These are phyloP conservation scores for Deilephila porcellus DNA, from an alignment of 2,888 invertebrate species.

Conservation along the genomic window DNA sequence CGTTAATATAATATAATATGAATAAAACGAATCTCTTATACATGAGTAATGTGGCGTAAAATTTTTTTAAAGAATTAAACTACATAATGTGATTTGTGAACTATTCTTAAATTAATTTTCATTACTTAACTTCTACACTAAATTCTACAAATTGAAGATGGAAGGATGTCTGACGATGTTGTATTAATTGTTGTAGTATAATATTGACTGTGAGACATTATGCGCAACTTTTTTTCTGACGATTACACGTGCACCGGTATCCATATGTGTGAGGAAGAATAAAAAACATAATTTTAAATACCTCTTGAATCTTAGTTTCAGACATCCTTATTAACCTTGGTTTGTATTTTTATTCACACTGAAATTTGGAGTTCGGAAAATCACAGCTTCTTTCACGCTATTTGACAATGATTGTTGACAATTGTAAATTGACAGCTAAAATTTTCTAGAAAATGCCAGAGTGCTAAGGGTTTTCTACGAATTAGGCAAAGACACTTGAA, in stretches of 20 bases:
- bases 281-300: constrained; percentile 40
- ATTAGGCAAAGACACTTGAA: not conserved
- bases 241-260: not conserved
- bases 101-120: too few species aligned
- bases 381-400: not conserved
- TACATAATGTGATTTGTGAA: too few species aligned
- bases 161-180: too few species aligned
- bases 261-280: not conserved
- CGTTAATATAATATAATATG: too few species aligned
- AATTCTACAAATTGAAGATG: too few species aligned
- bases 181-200: too few species aligned
- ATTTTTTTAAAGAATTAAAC: too few species aligned
- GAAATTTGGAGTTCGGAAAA: not conserved
- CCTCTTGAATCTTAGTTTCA: constrained; percentile 65
- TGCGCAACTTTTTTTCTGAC: not conserved
- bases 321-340: constrained; percentile 49
- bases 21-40: too few species aligned
- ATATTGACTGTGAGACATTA: not conserved
- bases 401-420: not conserved
- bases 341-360: not conserved
- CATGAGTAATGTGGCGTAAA: too few species aligned
- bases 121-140: too few species aligned
- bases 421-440: not conserved
- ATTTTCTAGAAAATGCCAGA: constrained; percentile 13
- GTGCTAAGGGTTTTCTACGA: not conserved